Evolutionary conservation across 2,113 vertebrate genomes (phyloP), one percentile per base, ranked within the genome.

Genomic region (Cavia aperea): DNA sequence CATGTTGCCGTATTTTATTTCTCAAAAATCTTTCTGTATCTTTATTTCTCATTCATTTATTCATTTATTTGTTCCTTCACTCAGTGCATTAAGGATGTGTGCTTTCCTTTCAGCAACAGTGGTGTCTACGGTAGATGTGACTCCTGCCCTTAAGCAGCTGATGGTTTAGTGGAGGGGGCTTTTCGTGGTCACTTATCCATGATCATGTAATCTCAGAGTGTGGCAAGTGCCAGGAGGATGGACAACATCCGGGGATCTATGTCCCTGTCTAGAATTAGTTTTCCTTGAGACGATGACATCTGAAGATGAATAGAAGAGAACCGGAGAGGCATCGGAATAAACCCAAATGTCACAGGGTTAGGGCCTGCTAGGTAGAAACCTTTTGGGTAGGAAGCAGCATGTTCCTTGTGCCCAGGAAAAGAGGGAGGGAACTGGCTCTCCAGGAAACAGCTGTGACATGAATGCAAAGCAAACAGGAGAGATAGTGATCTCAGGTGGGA

Each of bases 281-380:
- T 93, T 75, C 36, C n/a, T 65, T 29, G 18, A 84, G 82, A 46
- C 2, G 51, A 9, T 51, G 18, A 70, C 9, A 6, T 46, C 81
- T 68, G 2, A 60, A 49, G 29, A 88, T 70, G 3, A 82, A 31
- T 2, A 24, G 49, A 68, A 58, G 26, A 36, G 46, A 60, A 39
- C 33, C 26, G 39, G 43, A 26, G 43, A 73, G 7, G 23, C 0
- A 9, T 1, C 3, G 15, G 16, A 2, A 14, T 19, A 43, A 4
- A 5, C 8, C 4, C 24, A 51, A 15, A 5, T 43, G 0, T 49
- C 51, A 36, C 7, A 51, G 14, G 18, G 4, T 21, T 79, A 29
- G 4, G 7, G 7, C n/a, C 10, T 1, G 15, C 31, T 83, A 18
- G 29, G 7, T 56, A 46, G 78, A 92, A 66, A 63, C 2, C 13